These are phyloP conservation scores for Mionectes olivaceus DNA, from an alignment of 2,797 vertebrate genomes.

Conservation along the genomic window DNA sequence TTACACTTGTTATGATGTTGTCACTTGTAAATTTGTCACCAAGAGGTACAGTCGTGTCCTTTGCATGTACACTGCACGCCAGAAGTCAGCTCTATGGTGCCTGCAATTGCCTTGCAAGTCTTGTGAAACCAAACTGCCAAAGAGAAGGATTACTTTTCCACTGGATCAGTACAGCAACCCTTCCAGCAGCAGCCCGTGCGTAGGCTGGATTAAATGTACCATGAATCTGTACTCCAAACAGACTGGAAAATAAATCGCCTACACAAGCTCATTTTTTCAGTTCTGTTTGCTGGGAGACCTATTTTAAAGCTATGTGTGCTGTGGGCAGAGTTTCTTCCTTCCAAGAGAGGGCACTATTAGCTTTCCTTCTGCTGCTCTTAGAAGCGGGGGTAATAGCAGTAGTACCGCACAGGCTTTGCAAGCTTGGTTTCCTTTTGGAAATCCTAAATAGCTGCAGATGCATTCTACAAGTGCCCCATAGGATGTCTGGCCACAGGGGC, in stretches of 20 bases:
- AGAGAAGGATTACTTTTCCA: background rate
- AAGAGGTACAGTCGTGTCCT: background rate
- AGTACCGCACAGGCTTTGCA: background rate
- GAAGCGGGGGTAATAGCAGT: background rate
- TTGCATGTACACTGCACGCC: background rate
- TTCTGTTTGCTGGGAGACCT: background rate
- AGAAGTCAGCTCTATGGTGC: background rate
- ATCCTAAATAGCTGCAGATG: background rate
- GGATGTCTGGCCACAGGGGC: background rate
- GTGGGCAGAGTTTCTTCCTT: background rate
- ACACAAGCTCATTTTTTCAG: background rate
- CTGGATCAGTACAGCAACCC: fast-evolving
- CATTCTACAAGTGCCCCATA: fast-evolving
- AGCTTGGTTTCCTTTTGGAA: background rate
- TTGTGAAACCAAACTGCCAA: background rate
- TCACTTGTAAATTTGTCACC: background rate
- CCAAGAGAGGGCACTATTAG: slow-evolving; percentile 49
- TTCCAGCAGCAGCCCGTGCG: background rate
- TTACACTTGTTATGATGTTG: background rate
- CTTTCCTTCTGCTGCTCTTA: background rate
- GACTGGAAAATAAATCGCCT: background rate
- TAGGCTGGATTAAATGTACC: slow-evolving; percentile 29
- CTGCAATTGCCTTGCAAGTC: background rate
- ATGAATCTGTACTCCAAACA: background rate
- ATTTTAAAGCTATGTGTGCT: background rate